phyloP scores from a whole-genome alignment of 2,888 invertebrate species.

The Caenorhabditis macrosperma region DNA sequence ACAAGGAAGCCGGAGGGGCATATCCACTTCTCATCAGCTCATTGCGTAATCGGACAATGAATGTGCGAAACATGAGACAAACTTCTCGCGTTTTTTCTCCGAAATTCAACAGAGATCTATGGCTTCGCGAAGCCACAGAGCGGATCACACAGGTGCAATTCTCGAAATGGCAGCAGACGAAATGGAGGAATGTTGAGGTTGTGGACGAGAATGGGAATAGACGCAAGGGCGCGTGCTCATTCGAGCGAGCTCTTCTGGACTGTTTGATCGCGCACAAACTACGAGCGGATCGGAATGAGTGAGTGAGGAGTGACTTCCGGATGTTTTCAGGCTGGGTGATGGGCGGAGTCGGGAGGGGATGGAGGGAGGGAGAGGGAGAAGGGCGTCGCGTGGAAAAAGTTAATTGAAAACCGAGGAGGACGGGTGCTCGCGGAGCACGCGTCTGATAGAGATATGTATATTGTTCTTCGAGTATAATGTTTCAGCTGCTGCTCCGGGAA shows the following conservation, averaged over 20 bases:
- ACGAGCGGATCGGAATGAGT: too few species aligned
- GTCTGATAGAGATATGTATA: constrained; percentile 10
- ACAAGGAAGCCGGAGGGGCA: neutral
- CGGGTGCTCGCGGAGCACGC: constrained; percentile 12
- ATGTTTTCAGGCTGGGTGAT: constrained; percentile 3
- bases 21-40: neutral
- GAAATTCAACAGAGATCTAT: neutral
- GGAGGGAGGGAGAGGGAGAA: constrained; percentile 2
- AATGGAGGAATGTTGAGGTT: neutral
- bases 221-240: neutral
- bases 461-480: constrained; percentile 17
- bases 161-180: neutral
- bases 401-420: constrained; percentile 24
- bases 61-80: neutral
- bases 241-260: neutral
- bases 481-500: constrained; percentile 25
- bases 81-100: neutral
- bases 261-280: too few species aligned
- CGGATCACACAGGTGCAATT: neutral
- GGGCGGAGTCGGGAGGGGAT: neutral
- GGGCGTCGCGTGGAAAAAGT: constrained; percentile 19
- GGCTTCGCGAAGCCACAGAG: neutral
- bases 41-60: neutral
- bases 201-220: neutral
- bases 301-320: neutral